phyloP scores from a whole-genome alignment of 2,797 vertebrate genomes.

The Danio choprae region DNA sequence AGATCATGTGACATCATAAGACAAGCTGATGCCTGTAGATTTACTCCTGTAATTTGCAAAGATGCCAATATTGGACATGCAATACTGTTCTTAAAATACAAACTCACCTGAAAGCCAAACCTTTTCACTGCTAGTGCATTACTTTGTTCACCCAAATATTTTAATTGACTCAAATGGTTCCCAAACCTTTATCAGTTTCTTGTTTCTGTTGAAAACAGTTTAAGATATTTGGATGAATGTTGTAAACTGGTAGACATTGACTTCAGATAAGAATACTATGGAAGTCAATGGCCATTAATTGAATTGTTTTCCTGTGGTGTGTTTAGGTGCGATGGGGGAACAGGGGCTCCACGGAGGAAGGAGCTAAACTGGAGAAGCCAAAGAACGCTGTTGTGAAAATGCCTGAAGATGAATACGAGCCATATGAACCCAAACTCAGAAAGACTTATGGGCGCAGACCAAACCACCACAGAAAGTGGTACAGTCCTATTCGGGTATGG shows the following conservation, averaged over 20 bases:
- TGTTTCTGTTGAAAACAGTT: no score
- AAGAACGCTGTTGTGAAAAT: constrained; percentile 91
- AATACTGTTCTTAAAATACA: no score
- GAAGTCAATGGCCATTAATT: not conserved
- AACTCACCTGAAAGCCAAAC: no score
- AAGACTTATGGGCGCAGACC: constrained; percentile 70
- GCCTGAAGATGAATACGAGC: constrained; percentile 90
- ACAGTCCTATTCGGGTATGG: constrained; percentile 82
- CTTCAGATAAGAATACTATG: no score
- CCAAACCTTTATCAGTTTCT: no score
- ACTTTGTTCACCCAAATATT: no score
- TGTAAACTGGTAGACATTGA: no score
- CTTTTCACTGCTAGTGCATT: no score
- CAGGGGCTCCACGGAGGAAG: constrained; percentile 91
- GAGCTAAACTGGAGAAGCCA: constrained; percentile 90
- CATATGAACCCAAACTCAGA: constrained; percentile 83
- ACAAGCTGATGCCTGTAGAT: constrained; percentile 17
- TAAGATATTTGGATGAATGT: no score
- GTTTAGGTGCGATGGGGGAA: constrained; percentile 88
- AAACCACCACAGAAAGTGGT: constrained; percentile 84
- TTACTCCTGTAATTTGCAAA: constrained; percentile 21
- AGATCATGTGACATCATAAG: constrained; percentile 1
- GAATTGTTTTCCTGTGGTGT: constrained; percentile 9
- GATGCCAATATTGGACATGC: not conserved
- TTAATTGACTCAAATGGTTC: no score